Evolutionary conservation across 2,888 invertebrate genomes (phyloP).

Genomic region (Neocrepidodera transversa): DNA sequence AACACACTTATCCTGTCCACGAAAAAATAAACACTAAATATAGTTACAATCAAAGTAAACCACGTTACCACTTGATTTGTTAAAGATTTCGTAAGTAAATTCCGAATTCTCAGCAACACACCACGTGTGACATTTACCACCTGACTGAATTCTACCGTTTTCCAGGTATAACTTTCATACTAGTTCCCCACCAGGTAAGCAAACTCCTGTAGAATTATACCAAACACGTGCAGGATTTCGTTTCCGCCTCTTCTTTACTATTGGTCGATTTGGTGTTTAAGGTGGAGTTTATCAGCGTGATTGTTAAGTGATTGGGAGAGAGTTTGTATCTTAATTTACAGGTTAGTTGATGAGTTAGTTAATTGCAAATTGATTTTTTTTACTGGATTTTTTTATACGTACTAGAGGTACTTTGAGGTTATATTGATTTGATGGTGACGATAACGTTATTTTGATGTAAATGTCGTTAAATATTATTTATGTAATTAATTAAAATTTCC

Average conservation of each 20-base stretch:
- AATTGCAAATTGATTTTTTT: conserved; percentile 46
- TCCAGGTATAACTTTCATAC: conserved; percentile 50
- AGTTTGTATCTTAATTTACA: conserved; percentile 39
- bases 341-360: conserved; percentile 47
- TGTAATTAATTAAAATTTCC: too few species aligned
- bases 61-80: background rate
- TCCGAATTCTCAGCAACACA: conserved; percentile 28
- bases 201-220: conserved; percentile 34
- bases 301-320: conserved; percentile 39
- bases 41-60: background rate
- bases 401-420: too few species aligned
- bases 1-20: conserved; percentile 12
- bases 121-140: conserved; percentile 46
- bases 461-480: too few species aligned
- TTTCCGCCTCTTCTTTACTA: conserved; percentile 28
- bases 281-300: conserved; percentile 35
- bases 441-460: too few species aligned
- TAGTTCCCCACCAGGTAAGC: conserved; percentile 43
- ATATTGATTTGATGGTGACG: too few species aligned
- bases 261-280: conserved; percentile 30
- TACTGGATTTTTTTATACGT: conserved; percentile 36
- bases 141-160: conserved; percentile 52
- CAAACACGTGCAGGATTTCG: conserved; percentile 47
- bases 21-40: background rate
- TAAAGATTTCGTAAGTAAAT: conserved; percentile 14